Evolutionary conservation across 2,888 invertebrate species (phyloP).

Genomic region (Cephus sareptanus): DNA sequence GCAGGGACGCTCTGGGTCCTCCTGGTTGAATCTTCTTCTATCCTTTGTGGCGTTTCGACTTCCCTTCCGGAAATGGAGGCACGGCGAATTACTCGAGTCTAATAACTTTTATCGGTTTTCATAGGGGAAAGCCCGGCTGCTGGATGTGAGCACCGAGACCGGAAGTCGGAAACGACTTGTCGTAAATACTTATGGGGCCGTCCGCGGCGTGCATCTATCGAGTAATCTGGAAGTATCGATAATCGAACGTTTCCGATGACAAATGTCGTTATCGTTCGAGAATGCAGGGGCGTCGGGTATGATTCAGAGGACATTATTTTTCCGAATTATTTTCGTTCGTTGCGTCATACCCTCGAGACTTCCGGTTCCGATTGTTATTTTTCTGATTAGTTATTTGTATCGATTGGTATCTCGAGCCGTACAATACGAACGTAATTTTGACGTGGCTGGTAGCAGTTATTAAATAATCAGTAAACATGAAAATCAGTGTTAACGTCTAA

Average conservation of each 20-base stretch:
- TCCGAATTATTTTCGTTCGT: neutral
- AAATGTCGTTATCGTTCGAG: constrained; percentile 36
- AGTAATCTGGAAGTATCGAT: constrained; percentile 33
- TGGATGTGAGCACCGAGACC: neutral
- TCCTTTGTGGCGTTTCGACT: constrained; percentile 11
- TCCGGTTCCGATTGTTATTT: neutral
- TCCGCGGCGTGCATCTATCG: constrained; percentile 28
- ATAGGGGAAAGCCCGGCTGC: neutral
- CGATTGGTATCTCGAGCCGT: too few species aligned
- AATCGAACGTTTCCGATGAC: constrained; percentile 43
- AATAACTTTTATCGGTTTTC: constrained; percentile 39
- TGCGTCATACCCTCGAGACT: neutral
- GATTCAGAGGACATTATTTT: constrained; percentile 25
- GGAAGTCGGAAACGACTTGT: constrained; percentile 36
- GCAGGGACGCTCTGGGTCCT: neutral
- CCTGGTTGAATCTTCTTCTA: neutral
- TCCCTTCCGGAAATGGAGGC: constrained; percentile 28
- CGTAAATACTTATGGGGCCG: constrained; percentile 36
- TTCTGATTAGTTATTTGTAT: neutral
- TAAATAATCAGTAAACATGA: neutral
- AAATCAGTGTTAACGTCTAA: too few species aligned
- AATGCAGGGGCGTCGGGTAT: constrained; percentile 29
- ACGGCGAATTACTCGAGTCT: constrained; percentile 34
- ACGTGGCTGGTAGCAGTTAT: neutral
- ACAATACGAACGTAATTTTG: too few species aligned